A percentile compares a stretch with the other conserved stretches of the same genome.
Conservation (phyloP, 2,888 invertebrate genomes). For the Ichneumon xanthorius region DNA sequence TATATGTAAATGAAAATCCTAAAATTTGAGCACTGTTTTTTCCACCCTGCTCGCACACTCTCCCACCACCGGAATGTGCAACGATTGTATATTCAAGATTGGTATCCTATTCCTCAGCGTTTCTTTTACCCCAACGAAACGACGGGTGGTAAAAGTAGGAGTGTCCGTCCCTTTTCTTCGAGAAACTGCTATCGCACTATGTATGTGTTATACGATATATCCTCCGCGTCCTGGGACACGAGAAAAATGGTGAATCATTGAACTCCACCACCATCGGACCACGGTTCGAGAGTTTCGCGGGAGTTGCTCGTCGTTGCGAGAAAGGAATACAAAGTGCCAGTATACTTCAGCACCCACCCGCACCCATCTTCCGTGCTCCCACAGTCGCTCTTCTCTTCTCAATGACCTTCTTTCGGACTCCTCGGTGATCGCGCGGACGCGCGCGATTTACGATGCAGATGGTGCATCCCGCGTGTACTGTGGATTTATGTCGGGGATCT, state of each 20-base stretch:
- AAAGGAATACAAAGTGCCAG: conserved; percentile 63
- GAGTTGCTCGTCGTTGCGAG: conserved; percentile 54
- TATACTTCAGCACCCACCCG: conserved; percentile 53
- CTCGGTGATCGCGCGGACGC: conserved; percentile 30
- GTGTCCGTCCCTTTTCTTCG: conserved; percentile 11
- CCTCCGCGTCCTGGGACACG: conserved; percentile 18
- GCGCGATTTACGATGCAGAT: conserved; percentile 67
- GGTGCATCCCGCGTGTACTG: conserved; percentile 54
- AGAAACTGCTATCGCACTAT: conserved; percentile 32
- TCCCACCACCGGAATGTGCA: too few relatives aligned
- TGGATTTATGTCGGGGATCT: conserved; percentile 62
- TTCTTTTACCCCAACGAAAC: background rate
- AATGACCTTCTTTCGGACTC: conserved; percentile 64
- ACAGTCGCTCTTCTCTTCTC: conserved; percentile 53
- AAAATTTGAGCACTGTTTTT: too few relatives aligned
- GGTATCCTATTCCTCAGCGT: background rate
- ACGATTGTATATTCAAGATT: background rate
- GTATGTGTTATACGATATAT: conserved; percentile 47
- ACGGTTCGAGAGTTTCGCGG: conserved; percentile 43
- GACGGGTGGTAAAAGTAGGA: conserved; percentile 5
- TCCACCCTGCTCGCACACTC: too few relatives aligned
- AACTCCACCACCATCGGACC: conserved; percentile 38
- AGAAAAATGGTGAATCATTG: conserved; percentile 61
- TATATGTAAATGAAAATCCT: too few relatives aligned
- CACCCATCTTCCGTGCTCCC: conserved; percentile 31